Conservation (phyloP, 2,888 invertebrate species). For the Lydus trimaculatus region DNA sequence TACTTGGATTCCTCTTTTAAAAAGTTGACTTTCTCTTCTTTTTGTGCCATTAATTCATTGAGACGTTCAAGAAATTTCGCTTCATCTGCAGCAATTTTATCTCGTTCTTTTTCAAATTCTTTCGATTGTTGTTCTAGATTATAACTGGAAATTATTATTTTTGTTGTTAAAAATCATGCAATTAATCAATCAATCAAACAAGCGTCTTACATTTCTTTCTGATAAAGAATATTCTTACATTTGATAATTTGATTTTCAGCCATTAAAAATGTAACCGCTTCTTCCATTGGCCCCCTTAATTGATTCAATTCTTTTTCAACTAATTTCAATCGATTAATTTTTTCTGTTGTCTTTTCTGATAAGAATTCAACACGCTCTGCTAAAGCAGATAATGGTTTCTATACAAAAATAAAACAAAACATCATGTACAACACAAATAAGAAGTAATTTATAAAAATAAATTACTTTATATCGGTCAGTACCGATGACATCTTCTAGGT, state of each 20-base stretch:
- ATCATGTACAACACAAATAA: not conserved
- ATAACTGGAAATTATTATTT: conserved; percentile 59
- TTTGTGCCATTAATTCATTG: conserved; percentile 65
- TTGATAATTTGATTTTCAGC: conserved; percentile 78
- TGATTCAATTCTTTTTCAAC: conserved; percentile 83
- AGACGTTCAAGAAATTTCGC: conserved; percentile 58
- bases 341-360: conserved; percentile 78
- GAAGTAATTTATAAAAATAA: conserved; percentile 10
- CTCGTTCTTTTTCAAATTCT: conserved; percentile 64
- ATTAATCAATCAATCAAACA: too few relatives aligned
- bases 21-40: conserved; percentile 57
- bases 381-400: conserved; percentile 82
- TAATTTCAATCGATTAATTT: conserved; percentile 83
- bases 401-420: conserved; percentile 32
- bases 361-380: conserved; percentile 75
- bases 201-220: conserved; percentile 69
- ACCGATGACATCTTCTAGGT: conserved; percentile 97
- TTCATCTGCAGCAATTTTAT: conserved; percentile 67
- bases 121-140: conserved; percentile 67
- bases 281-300: conserved; percentile 78
- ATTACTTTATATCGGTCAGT: conserved; percentile 79
- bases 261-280: conserved; percentile 79
- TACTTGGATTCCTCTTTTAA: conserved; percentile 36
- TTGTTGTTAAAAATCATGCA: too few relatives aligned
- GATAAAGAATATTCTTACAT: conserved; percentile 74